phyloP scores from a whole-genome alignment of 2,888 invertebrate species.

The Amphiduros pacificus region DNA sequence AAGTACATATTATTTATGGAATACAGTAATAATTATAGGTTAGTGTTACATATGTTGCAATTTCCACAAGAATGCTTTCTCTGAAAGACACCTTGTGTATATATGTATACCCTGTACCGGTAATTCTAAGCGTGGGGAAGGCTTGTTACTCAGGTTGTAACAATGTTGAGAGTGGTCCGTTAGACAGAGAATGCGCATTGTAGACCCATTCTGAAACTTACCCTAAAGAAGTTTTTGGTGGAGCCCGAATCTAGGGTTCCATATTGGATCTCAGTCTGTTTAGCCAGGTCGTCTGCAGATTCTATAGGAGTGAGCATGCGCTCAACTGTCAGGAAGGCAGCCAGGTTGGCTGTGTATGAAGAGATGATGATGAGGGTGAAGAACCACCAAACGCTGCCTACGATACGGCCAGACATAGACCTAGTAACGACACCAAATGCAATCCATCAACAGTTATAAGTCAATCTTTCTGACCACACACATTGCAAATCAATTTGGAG shows the following conservation, averaged over 20 bases:
- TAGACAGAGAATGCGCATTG: no score
- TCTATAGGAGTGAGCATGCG: conserved; percentile 93
- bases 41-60: no score
- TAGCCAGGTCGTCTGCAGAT: conserved; percentile 85
- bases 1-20: no score
- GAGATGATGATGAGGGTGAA: conserved; percentile 97
- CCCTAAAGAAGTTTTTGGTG: conserved; percentile 86
- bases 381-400: conserved; percentile 99
- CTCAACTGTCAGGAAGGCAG: conserved; percentile 93
- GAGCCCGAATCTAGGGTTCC: conserved; percentile 76
- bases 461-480: no score
- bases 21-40: no score
- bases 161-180: no score
- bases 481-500: no score
- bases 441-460: no score
- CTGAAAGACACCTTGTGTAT: neutral
- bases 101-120: no score
- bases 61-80: neutral
- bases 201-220: no score
- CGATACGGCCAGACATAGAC: conserved; percentile 89
- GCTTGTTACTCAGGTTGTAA: no score
- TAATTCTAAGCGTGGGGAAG: no score
- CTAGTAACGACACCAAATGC: conserved; percentile 60
- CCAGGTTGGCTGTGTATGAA: conserved; percentile 95
- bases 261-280: conserved; percentile 65